Percentiles rank a stretch among this genome's conserved stretches.
Conservation (phyloP, 2,888 invertebrate genomes). For the Scrobipalpa atriplicella region DNA sequence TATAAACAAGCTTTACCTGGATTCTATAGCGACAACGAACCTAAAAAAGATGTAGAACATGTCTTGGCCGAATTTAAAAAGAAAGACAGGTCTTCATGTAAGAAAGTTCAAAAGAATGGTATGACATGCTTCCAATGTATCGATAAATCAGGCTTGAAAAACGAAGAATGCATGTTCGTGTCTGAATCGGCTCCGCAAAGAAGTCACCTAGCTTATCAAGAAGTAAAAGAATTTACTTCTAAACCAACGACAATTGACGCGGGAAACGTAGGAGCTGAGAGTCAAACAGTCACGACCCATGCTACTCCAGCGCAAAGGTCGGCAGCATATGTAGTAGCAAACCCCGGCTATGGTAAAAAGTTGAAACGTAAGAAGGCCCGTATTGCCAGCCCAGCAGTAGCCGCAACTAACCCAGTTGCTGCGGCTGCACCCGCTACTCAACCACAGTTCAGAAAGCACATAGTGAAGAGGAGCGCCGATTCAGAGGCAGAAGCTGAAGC, state of each 20-base stretch:
- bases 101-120: slow-evolving; percentile 87
- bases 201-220: slow-evolving; percentile 86
- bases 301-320: slow-evolving; percentile 63
- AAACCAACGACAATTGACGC: slow-evolving; percentile 66
- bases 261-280: slow-evolving; percentile 67
- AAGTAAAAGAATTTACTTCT: slow-evolving; percentile 84
- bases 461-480: slow-evolving; percentile 66
- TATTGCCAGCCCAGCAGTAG: slow-evolving; percentile 47
- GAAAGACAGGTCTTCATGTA: slow-evolving; percentile 88
- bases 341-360: slow-evolving; percentile 65
- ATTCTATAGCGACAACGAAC: slow-evolving; percentile 79
- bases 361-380: slow-evolving; percentile 71
- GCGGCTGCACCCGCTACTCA: slow-evolving; percentile 41
- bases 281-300: slow-evolving; percentile 67
- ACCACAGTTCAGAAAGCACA: slow-evolving; percentile 41
- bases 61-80: slow-evolving; percentile 88
- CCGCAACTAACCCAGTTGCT: slow-evolving; percentile 54
- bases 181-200: slow-evolving; percentile 86
- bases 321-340: slow-evolving; percentile 69
- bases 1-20: slow-evolving; percentile 75
- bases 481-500: slow-evolving; percentile 59
- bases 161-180: slow-evolving; percentile 91
- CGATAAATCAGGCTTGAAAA: slow-evolving; percentile 86
- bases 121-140: slow-evolving; percentile 90
- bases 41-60: slow-evolving; percentile 86